Evolutionary conservation across 2,888 invertebrate species (phyloP), one percentile per base, ranked within the genome.

Genomic region (Esperia sulphurella): DNA sequence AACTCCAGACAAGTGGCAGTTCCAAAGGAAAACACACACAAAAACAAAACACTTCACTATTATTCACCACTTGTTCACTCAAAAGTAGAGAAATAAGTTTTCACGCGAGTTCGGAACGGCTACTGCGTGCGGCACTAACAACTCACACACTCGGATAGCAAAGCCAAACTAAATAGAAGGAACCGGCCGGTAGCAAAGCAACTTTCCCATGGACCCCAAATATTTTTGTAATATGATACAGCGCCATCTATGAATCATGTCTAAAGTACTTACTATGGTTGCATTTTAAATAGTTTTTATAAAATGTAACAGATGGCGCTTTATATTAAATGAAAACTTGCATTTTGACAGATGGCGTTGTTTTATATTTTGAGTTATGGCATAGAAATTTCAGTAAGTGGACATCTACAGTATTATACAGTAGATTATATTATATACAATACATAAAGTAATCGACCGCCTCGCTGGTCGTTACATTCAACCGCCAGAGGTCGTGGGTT

Each of bases 1-100:
- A 59, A 58, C 33, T 67, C 64, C 65, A 61, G 62, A 62, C 31
- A 53, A 58, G 50, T 52, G 46, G 43, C 49, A 43, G 46, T 48
- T 61, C 59, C 62, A 58, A 56, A 55, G 51, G 45, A 59, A 68
- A 60, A 54, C 60, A 66, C 72, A 69, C 59, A 62, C 71, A 65
- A 59, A 53, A 62, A 68, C 65, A 73, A 75, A 65, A 61, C 59
- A 60, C 73, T 70, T 71, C 62, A 59, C 55, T 56, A 66, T 65
- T 68, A 3, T 58, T 64, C 69, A 73, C 58, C 63, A 75, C 68
- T 63, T 57, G 59, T 63, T 53, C 71, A 73, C 76, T 63, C 52
- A 57, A 71, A 73, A 76, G 68, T 75, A 69, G 54, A 68, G 59
- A 69, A 74, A 68, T 75, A 81, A 84, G 81, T 83, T 84, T 71